phyloP scores from a whole-genome alignment of 2,797 vertebrate species.

The Tapirus indicus region DNA sequence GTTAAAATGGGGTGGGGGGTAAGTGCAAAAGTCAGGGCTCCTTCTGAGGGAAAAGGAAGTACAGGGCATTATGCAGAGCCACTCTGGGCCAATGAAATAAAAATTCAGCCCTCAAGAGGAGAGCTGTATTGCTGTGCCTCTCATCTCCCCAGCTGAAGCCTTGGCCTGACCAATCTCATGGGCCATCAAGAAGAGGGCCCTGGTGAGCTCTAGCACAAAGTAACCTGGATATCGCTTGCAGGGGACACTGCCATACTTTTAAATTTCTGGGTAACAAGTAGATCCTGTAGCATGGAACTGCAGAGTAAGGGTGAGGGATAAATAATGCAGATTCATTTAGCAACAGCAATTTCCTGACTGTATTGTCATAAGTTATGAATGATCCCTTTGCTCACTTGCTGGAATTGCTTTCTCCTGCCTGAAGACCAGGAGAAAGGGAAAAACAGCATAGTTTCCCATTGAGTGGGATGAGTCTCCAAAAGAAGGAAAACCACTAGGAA shows the following conservation, averaged over 20 bases:
- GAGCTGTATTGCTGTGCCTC: not conserved
- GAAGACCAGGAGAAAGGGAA: not conserved
- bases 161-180: not conserved
- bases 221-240: not conserved
- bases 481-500: not conserved
- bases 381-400: constrained; percentile 10
- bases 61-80: not conserved
- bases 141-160: not conserved
- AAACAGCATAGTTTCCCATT: not conserved
- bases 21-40: not conserved
- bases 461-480: not conserved
- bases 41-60: not conserved
- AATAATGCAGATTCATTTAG: constrained; percentile 50
- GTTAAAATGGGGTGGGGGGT: not conserved
- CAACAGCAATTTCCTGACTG: not conserved
- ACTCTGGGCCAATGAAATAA: not conserved
- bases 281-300: not conserved
- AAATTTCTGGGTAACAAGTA: not conserved
- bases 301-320: not conserved
- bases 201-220: not conserved
- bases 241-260: not conserved
- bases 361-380: constrained; percentile 49
- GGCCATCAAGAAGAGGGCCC: not conserved
- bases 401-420: constrained; percentile 44
- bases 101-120: not conserved